Conservation (phyloP, 2,113 vertebrate species). For the Himantopus leucocephalus region DNA sequence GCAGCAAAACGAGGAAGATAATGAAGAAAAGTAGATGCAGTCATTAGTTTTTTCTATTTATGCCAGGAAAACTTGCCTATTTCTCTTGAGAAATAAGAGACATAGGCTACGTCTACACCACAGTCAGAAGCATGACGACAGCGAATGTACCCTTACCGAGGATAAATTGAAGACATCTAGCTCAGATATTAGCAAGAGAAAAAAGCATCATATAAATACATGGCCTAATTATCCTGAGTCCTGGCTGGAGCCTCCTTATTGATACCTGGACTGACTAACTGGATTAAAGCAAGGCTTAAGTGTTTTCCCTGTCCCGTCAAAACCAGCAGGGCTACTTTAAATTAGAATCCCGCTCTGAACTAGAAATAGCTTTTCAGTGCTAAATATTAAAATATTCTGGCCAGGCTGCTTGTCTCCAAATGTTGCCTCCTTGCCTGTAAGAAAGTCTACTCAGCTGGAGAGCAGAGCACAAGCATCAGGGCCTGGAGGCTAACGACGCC, state of each 20-base stretch:
- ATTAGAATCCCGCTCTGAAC: not conserved
- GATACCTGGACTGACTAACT: not conserved
- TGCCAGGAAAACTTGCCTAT: not conserved
- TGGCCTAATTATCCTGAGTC: not conserved
- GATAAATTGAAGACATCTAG: not conserved
- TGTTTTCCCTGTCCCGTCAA: not conserved
- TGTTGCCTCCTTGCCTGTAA: not conserved
- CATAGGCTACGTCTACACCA: not conserved
- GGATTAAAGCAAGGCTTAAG: not conserved
- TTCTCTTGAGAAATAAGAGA: not conserved
- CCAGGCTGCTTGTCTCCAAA: not conserved
- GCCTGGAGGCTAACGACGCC: not conserved
- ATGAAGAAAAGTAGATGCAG: slow-evolving; percentile 7
- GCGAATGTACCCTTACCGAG: not conserved
- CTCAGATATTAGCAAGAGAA: not conserved
- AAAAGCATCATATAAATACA: not conserved
- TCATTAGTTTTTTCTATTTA: not conserved
- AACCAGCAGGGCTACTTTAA: slow-evolving; percentile 33
- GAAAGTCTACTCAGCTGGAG: not conserved
- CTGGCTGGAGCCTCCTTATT: not conserved
- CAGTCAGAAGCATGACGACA: not conserved
- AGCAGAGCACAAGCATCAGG: not conserved
- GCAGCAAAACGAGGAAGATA: not conserved
- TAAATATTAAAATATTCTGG: slow-evolving; percentile 4
- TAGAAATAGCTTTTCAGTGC: not conserved